Evolutionary conservation across 2,797 vertebrate genomes (phyloP).

Genomic region (Macropus fuliginosus): DNA sequence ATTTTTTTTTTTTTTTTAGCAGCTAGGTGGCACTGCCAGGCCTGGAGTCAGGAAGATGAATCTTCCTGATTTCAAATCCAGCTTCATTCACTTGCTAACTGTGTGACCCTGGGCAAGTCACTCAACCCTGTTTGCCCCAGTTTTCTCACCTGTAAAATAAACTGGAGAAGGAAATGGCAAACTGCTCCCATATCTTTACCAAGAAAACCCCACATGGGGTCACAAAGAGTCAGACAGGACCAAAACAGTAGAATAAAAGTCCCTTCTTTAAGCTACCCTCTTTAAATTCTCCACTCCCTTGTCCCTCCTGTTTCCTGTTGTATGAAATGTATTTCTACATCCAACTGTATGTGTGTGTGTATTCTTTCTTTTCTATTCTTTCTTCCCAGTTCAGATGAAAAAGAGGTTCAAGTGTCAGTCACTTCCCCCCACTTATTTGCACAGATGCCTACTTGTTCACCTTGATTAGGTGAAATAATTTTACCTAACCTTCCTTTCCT

Average conservation of each 20-base stretch:
- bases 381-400: too few relatives aligned
- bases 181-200: neutral
- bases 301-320: neutral
- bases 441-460: too few relatives aligned
- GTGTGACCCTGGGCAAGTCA: neutral
- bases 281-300: neutral
- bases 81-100: neutral
- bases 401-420: too few relatives aligned
- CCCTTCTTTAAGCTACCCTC: neutral
- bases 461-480: too few relatives aligned
- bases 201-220: neutral
- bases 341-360: too few relatives aligned
- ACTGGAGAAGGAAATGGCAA: neutral
- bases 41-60: neutral
- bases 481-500: too few relatives aligned
- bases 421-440: too few relatives aligned
- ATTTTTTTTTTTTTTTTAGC: neutral
- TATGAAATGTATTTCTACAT: too few relatives aligned
- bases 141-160: neutral
- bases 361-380: too few relatives aligned
- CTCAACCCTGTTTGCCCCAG: neutral
- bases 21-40: neutral
- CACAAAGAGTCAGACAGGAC: neutral
- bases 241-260: neutral
- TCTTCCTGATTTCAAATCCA: neutral